Evolutionary conservation across 2,888 invertebrate genomes (phyloP).

Genomic region (Idaea aversata): DNA sequence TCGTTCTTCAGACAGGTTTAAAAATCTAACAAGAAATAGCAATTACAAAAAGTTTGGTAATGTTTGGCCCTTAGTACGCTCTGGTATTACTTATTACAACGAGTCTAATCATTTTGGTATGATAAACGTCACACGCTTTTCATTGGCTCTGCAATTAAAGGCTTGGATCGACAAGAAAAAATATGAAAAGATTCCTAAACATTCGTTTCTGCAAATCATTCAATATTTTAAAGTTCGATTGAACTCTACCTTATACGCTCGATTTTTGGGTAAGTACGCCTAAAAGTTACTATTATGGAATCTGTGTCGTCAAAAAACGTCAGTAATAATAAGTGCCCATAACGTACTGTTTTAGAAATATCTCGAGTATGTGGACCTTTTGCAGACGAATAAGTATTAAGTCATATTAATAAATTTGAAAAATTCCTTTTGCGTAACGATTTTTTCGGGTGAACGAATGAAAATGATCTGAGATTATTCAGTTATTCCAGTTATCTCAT

Average conservation of each 20-base stretch:
- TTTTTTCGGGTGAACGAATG: too few species aligned
- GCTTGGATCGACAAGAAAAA: conserved; percentile 14
- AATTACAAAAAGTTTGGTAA: conserved; percentile 42
- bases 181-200: neutral
- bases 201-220: conserved; percentile 42
- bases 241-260: conserved; percentile 64
- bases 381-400: too few species aligned
- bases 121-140: conserved; percentile 52
- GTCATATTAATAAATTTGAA: too few species aligned
- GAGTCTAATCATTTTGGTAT: conserved; percentile 53
- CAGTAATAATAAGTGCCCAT: too few species aligned
- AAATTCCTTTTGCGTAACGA: too few species aligned
- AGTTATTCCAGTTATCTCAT: too few species aligned
- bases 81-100: conserved; percentile 53
- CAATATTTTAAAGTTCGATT: conserved; percentile 69
- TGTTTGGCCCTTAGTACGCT: conserved; percentile 43
- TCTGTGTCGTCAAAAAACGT: too few species aligned
- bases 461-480: too few species aligned
- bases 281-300: too few species aligned
- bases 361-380: too few species aligned
- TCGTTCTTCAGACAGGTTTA: conserved; percentile 51
- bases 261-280: conserved; percentile 54
- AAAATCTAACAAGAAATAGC: conserved; percentile 49
- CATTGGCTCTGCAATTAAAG: conserved; percentile 36
- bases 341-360: too few species aligned